Evolutionary conservation across 2,113 vertebrate genomes (phyloP).

Genomic region (Ochotona curzoniae): DNA sequence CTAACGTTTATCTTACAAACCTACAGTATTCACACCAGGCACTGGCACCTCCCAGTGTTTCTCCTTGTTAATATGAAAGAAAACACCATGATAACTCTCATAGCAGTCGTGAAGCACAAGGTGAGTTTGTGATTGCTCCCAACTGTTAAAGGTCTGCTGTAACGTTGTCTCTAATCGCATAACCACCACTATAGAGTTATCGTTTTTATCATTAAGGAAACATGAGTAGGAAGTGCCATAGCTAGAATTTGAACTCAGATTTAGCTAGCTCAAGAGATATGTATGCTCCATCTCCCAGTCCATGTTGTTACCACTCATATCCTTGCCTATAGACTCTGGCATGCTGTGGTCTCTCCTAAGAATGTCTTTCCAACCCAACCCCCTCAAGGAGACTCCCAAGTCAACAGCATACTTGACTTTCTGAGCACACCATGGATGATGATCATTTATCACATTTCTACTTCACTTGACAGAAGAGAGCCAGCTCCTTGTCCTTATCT

Average conservation of each 20-base stretch:
- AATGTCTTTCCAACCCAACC: not conserved
- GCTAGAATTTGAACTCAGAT: not conserved
- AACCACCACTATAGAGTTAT: not conserved
- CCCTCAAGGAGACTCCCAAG: not conserved
- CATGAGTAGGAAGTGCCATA: not conserved
- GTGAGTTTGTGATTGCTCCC: not conserved
- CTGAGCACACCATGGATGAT: not conserved
- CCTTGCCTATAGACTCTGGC: not conserved
- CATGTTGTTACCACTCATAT: not conserved
- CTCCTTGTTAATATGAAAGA: not conserved
- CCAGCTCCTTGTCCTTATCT: not conserved
- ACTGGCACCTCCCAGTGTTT: not conserved
- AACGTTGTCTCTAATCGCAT: not conserved
- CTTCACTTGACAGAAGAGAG: not conserved
- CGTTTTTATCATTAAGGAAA: not conserved
- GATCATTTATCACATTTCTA: not conserved
- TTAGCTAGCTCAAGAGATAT: not conserved
- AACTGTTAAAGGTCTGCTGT: not conserved
- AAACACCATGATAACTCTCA: not conserved
- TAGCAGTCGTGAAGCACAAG: no score
- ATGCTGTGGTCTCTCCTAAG: not conserved
- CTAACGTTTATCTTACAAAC: not conserved
- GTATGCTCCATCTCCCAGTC: not conserved
- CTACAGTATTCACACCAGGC: not conserved
- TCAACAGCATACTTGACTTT: not conserved